Percentiles rank a stretch among this genome's conserved stretches.
phyloP scores from a whole-genome alignment of 2,888 invertebrate genomes.

The Odontocerum albicorne region DNA sequence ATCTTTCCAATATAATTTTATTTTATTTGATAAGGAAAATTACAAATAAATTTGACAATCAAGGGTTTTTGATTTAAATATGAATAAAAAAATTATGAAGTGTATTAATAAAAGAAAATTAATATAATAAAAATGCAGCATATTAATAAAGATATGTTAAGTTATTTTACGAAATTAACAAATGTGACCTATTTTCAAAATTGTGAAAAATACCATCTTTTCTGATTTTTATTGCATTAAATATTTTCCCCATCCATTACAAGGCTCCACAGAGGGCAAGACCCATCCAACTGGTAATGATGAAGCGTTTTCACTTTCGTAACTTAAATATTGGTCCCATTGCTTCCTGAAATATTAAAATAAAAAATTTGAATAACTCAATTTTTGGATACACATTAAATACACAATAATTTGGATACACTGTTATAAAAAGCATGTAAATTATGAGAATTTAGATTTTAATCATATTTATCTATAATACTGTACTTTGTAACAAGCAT shows the following conservation, averaged over 20 bases:
- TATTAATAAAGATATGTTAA: neutral
- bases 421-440: no score
- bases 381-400: no score
- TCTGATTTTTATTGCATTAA: constrained; percentile 41
- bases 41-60: no score
- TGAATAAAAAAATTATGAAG: constrained; percentile 1
- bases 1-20: no score
- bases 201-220: no score
- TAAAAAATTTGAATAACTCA: constrained; percentile 38
- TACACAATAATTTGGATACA: no score
- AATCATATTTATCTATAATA: no score
- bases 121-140: no score
- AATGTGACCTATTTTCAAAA: neutral
- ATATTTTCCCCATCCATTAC: constrained; percentile 47
- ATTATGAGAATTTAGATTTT: no score
- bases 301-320: constrained; percentile 53
- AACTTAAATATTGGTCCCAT: constrained; percentile 50
- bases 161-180: neutral
- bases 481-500: no score
- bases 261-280: constrained; percentile 54
- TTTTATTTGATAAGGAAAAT: no score
- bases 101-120: neutral
- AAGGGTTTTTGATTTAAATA: no score
- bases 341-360: constrained; percentile 53
- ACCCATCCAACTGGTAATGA: constrained; percentile 74